phyloP scores from a whole-genome alignment of 2,113 vertebrate species.

The Hippocampus zosterae region DNA sequence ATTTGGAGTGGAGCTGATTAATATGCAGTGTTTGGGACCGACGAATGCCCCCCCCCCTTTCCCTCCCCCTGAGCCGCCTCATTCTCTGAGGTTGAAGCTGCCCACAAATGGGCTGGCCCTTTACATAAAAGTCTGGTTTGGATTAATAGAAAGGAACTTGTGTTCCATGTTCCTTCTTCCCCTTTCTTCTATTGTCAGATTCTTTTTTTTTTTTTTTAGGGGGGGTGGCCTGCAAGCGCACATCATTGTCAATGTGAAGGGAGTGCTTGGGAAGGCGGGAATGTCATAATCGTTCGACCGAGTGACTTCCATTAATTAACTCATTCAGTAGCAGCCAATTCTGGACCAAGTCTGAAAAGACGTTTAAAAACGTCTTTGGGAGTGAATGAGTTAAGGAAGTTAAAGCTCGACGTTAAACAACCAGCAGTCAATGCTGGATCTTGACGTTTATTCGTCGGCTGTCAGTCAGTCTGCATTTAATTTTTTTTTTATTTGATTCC shows the following conservation, averaged over 20 bases:
- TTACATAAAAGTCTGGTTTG: constrained; percentile 82
- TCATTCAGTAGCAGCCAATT: no score
- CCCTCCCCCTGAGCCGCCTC: constrained; percentile 78
- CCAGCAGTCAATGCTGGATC: constrained; percentile 21
- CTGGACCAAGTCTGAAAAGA: no score
- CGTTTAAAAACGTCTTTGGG: no score
- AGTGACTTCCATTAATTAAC: constrained; percentile 46
- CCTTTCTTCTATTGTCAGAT: constrained; percentile 25
- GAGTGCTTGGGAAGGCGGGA: constrained; percentile 42
- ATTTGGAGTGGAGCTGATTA: constrained; percentile 94
- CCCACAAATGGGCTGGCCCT: constrained; percentile 63
- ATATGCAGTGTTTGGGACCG: constrained; percentile 87
- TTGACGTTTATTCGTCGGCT: constrained; percentile 14
- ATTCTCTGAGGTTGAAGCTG: constrained; percentile 69
- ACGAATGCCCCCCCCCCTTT: constrained; percentile 77
- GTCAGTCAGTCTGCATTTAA: not conserved
- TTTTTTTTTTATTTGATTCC: not conserved
- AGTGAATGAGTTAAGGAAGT: no score
- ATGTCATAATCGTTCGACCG: constrained; percentile 38
- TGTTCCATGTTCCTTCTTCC: constrained; percentile 43
- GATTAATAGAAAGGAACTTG: constrained; percentile 77
- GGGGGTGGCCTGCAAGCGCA: constrained; percentile 9
- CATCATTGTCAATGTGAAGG: constrained; percentile 56
- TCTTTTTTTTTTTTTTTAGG: constrained; percentile 1
- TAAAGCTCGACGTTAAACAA: constrained; percentile 21